Conservation (phyloP, 1,140 invertebrate species). For the Scaptomyza hsui region DNA sequence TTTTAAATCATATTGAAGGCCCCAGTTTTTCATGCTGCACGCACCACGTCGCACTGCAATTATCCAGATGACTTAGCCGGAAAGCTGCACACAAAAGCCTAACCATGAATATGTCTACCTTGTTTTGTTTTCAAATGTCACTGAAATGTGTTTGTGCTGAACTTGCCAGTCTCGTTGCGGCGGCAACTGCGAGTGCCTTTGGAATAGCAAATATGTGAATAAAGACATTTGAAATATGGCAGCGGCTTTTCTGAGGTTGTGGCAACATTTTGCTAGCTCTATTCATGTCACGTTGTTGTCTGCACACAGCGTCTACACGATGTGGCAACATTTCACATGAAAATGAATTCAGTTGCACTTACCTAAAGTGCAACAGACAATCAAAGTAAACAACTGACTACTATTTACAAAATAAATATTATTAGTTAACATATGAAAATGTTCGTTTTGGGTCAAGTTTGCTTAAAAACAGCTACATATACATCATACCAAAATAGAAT, state of each 20-base stretch:
- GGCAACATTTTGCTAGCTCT: conserved; percentile 8
- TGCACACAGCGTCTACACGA: neutral
- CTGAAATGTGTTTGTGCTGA: conserved; percentile 3
- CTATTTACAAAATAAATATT: neutral
- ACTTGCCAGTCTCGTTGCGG: conserved; percentile 1
- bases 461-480: neutral
- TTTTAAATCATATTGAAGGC: conserved; percentile 14
- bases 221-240: conserved; percentile 19
- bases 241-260: conserved; percentile 15
- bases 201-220: conserved; percentile 20
- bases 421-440: conserved; percentile 1
- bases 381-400: conserved; percentile 5
- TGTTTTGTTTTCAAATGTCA: conserved; percentile 22
- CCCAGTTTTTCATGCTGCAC: conserved; percentile 12
- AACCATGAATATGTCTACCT: conserved; percentile 12
- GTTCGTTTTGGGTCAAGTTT: neutral
- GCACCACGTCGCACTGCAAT: conserved; percentile 6
- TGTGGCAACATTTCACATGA: conserved; percentile 3
- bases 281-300: conserved; percentile 25
- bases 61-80: conserved; percentile 28
- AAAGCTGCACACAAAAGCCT: conserved; percentile 9
- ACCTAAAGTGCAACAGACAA: conserved; percentile 9
- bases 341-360: conserved; percentile 27
- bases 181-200: neutral
- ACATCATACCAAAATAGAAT: neutral